Percentiles rank a stretch among this genome's conserved stretches.
Conservation (phyloP, 2,797 vertebrate species). For the Anomalospiza imberbis region DNA sequence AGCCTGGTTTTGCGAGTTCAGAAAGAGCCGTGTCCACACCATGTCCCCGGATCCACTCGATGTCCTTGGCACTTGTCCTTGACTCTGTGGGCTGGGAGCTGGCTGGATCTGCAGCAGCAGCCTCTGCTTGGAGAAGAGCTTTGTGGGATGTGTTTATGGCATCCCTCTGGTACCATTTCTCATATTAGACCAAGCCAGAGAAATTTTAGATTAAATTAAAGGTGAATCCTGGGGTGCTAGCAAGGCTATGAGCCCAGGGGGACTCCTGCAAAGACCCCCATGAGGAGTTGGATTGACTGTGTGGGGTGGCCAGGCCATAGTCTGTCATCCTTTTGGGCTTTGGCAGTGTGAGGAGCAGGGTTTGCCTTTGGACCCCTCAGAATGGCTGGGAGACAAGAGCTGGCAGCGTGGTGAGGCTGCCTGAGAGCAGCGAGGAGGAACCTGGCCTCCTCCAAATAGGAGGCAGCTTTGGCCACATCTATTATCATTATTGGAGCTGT, state of each 20-base stretch:
- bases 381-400: neutral
- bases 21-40: neutral
- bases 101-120: neutral
- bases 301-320: neutral
- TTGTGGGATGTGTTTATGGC: neutral
- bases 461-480: conserved; percentile 15
- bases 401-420: neutral
- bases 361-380: neutral
- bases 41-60: rapidly evolving
- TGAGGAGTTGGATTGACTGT: neutral
- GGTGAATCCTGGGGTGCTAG: neutral
- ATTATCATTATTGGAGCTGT: conserved; percentile 60
- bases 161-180: neutral
- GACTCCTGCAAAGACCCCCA: neutral
- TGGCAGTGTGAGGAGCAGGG: neutral
- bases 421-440: neutral
- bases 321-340: neutral
- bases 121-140: neutral
- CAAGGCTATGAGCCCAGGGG: rapidly evolving
- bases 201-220: neutral
- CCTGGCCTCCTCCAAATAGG: neutral
- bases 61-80: neutral
- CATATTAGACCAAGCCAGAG: neutral
- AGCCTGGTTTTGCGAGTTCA: neutral
- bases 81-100: neutral